Conservation (phyloP, 2,888 invertebrate species). For the Sminthurinus aureus region DNA sequence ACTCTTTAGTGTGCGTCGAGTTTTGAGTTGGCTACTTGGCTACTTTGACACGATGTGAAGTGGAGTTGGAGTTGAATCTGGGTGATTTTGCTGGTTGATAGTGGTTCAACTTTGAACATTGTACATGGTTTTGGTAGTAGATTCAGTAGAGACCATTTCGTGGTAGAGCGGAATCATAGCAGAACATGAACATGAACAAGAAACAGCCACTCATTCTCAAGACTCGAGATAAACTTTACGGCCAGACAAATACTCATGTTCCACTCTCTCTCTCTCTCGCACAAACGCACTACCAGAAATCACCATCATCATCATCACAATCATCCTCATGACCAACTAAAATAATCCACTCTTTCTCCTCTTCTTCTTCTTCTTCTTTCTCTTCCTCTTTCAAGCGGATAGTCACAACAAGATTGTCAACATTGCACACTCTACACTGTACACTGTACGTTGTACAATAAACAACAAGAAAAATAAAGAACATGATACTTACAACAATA, state of each 20-base stretch:
- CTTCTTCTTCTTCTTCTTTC: neutral
- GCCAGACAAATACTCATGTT: constrained; percentile 25
- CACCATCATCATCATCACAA: neutral
- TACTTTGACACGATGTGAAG: neutral
- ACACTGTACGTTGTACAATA: too few relatives aligned
- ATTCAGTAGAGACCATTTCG: constrained; percentile 22
- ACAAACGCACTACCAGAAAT: neutral
- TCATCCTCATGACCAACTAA: neutral
- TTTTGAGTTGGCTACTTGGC: neutral
- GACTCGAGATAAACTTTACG: constrained; percentile 53
- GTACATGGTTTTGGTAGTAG: neutral
- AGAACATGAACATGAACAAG: constrained; percentile 45
- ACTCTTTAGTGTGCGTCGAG: neutral
- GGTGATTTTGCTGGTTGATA: too few relatives aligned
- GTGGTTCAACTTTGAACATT: too few relatives aligned
- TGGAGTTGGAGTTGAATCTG: neutral
- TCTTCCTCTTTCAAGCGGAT: neutral
- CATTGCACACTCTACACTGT: too few relatives aligned
- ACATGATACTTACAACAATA: too few relatives aligned
- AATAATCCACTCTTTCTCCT: constrained; percentile 18
- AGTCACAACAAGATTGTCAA: too few relatives aligned
- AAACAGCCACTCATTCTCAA: constrained; percentile 50
- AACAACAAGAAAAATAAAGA: too few relatives aligned
- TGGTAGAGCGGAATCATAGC: constrained; percentile 33
- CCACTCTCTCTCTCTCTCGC: neutral